Conservation (phyloP, 2,888 invertebrate species). For the Ceraclea dissimilis region DNA sequence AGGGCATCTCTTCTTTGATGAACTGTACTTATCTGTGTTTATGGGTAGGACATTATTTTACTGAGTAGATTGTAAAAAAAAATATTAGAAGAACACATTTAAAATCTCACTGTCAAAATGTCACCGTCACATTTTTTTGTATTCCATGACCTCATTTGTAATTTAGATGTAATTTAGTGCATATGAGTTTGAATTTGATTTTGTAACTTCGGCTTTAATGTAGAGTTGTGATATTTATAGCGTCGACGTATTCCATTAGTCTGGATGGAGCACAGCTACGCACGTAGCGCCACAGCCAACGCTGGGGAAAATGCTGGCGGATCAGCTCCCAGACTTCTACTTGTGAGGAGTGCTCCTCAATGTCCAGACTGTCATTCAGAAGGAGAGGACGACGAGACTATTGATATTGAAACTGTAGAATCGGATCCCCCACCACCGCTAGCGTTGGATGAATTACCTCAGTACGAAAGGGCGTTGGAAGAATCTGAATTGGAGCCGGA, state of each 20-base stretch:
- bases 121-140: no score
- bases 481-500: constrained; percentile 23
- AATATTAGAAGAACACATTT: no score
- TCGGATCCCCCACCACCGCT: constrained; percentile 23
- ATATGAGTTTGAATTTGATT: no score
- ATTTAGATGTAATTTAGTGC: no score
- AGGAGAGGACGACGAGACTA: constrained; percentile 11
- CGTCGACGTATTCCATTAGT: constrained; percentile 28
- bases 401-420: constrained; percentile 23
- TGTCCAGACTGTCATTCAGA: constrained; percentile 24
- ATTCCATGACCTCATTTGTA: no score
- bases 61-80: no score
- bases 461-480: constrained; percentile 20
- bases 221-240: constrained; percentile 4
- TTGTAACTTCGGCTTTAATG: no score
- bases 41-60: no score
- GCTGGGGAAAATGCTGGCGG: constrained; percentile 25
- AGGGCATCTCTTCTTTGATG: no score
- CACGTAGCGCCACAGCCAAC: constrained; percentile 28
- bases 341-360: constrained; percentile 28
- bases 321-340: constrained; percentile 30
- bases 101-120: no score
- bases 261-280: constrained; percentile 43
- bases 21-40: no score
- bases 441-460: constrained; percentile 22